Base-by-base conservation (phyloP, 2,113 vertebrate genomes). In the Paradisaea rubra region DNA sequence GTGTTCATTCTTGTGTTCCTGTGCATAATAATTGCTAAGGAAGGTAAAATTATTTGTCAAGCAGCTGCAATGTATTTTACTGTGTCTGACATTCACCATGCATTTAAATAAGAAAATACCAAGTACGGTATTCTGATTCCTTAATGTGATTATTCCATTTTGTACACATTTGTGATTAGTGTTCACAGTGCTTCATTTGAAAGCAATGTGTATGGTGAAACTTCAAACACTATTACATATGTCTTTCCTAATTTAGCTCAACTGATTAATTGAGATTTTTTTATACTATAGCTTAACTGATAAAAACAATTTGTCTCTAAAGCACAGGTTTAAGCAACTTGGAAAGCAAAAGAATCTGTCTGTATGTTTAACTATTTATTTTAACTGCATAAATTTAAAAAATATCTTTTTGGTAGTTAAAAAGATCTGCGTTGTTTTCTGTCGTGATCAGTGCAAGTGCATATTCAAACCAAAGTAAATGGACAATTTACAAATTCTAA, bases 1-100 rank as follows among this genome's bases (percentile, higher is more conserved):
- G 88, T 96, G 96, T 97, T 97, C 96, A 95, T 95, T 89, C 77
- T 93, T 60, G 79, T 79, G 72, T 89, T 81, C 31, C 54, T 77
- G 82, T 80, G 79, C 71, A 61, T 72, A 88, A 76, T 56, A 88
- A 81, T 82, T 91, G 63, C 63, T 92, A 66, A 81, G 47, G 52
- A 77, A 91, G 61, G 65, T 88, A 89, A 68, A 53, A 74, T 76
- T 82, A 54, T 70, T 88, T 81, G 59, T 70, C 90, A 86, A 23
- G 56, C 52, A 94, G 50, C 31, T 81, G 57, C 47, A 70, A 41
- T 60, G 25, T 60, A 53, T 94, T 96, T 95, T 81, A 47, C 64
- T 52, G 8, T 53, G 18, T 77, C 66, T 85, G 23, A n/a, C 60
- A 64, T 52, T 95, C 66, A 74, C 31, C 2, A 4, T 47, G 50